These are phyloP conservation scores for Trialeurodes vaporariorum DNA, from an alignment of 1,140 invertebrate species.

Conservation along the genomic window DNA sequence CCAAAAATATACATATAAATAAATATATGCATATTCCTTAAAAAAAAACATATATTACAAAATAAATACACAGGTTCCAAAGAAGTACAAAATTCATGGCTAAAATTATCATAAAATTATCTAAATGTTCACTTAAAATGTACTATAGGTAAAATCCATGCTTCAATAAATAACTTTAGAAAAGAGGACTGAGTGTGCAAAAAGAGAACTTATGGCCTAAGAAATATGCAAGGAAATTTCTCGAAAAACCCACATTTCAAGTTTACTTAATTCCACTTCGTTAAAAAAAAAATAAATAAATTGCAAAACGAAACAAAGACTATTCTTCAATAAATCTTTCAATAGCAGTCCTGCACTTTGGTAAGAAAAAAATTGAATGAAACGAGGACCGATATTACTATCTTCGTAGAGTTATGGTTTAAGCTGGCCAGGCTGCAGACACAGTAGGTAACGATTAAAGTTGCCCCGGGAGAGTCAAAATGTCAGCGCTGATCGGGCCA, in stretches of 20 bases:
- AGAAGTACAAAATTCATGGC: background rate
- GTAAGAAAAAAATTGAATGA: no score
- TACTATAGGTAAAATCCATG: background rate
- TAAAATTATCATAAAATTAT: background rate
- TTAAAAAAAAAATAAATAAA: no score
- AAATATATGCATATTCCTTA: background rate
- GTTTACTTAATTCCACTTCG: no score
- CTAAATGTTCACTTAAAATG: background rate
- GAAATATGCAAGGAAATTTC: no score
- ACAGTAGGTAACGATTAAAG: background rate
- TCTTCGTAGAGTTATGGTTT: conserved; percentile 8
- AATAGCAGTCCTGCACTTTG: no score
- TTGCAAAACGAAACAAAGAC: no score
- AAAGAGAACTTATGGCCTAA: no score
- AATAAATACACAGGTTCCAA: background rate
- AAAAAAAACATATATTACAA: background rate
- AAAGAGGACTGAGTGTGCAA: background rate
- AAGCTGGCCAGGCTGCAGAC: background rate
- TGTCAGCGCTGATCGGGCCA: conserved; percentile 22
- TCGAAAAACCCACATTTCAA: no score
- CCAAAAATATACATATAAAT: background rate
- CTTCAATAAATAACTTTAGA: background rate
- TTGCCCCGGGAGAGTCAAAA: background rate
- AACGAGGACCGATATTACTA: background rate
- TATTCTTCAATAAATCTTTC: no score